Evolutionary conservation across 2,888 invertebrate species (phyloP), one percentile per base, ranked within the genome.

Genomic region (Rotaria socialis): DNA sequence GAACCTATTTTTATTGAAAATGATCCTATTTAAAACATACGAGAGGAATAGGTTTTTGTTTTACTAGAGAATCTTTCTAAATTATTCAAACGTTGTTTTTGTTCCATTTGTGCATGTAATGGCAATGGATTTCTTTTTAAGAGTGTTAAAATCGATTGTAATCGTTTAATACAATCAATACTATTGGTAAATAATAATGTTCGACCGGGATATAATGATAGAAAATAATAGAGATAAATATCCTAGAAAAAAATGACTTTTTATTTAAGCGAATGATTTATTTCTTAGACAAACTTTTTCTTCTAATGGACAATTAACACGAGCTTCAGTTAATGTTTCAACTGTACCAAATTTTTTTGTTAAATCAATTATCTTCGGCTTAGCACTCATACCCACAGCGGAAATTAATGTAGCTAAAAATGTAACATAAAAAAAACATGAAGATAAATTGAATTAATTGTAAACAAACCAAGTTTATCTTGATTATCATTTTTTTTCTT

Each of bases 321-420:
- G 93, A 88, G 95, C 94, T 91, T 97, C 97, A 0, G 94, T 95
- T 84, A 98, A 92, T 0, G 93, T 89, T 87, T 94, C 94, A 0
- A 96, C 95, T 10, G 95, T 95, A 87, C 95, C 95, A 89, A 93
- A 94, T 89, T 94, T 93, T 86, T 94, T 93, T 0, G 97, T 97
- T 58, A 98, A 93, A 90, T 99, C 98, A 85, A 98, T 94, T 52
- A 97, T 93, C 92, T 97, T 97, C 0, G 96, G 95, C 89, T 96
- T 94, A 0, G 94, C 89, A 88, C 90, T 94, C 90, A 97, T 94
- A 7, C 56, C 74, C 50, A 27, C 60, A 47, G 24, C 43, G 41
- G 58, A 84, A 24, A 55, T 86, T 41, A 75, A 86, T 41, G 67
- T 35, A 10, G 80, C 50, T 52, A 47, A 24, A 84, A 84, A 14